phyloP scores from a whole-genome alignment of 2,888 invertebrate species.

The Agonum fuliginosum region DNA sequence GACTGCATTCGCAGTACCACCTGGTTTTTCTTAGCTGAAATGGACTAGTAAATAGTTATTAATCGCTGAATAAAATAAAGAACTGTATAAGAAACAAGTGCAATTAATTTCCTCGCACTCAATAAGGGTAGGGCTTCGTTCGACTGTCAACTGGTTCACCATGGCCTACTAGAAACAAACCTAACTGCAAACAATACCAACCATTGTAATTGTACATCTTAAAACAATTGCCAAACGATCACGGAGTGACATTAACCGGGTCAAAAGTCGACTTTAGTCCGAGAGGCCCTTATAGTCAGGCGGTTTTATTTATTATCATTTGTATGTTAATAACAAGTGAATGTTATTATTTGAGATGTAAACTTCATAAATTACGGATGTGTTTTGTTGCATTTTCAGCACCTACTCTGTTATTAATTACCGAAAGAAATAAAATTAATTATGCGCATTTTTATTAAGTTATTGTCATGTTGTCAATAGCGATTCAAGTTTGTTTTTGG shows the following conservation, averaged over 20 bases:
- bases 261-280: slow-evolving; percentile 35
- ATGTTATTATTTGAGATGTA: neutral
- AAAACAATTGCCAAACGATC: slow-evolving; percentile 56
- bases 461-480: no score
- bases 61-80: no score
- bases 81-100: no score
- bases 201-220: slow-evolving; percentile 57
- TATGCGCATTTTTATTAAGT: slow-evolving; percentile 16
- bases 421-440: slow-evolving; percentile 25
- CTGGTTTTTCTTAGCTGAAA: no score
- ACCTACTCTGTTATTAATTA: slow-evolving; percentile 45
- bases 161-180: slow-evolving; percentile 38
- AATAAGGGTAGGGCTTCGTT: slow-evolving; percentile 36
- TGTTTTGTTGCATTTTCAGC: slow-evolving; percentile 20
- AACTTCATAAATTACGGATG: neutral
- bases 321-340: slow-evolving; percentile 32
- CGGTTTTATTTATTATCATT: slow-evolving; percentile 43
- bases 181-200: slow-evolving; percentile 55
- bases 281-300: slow-evolving; percentile 13
- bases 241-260: slow-evolving; percentile 55
- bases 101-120: no score
- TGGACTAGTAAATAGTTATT: no score
- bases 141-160: slow-evolving; percentile 27
- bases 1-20: no score
- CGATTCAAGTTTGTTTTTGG: no score